Evolutionary conservation across 2,113 vertebrate species (phyloP).

Genomic region (Pyrgilauda ruficollis): DNA sequence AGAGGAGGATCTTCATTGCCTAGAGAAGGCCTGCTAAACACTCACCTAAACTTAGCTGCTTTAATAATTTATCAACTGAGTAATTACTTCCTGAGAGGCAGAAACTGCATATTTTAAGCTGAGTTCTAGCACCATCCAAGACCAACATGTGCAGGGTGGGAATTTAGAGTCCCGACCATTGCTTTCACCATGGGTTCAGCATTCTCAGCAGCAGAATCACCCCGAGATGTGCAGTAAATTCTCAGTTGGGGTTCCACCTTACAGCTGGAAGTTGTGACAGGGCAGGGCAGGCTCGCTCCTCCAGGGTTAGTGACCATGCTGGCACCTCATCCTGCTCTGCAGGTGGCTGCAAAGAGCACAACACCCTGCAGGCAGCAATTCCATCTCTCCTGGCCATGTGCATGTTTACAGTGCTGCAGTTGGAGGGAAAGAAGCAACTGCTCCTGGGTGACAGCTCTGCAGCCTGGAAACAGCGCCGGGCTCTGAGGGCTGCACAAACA

Average conservation of each 20-base stretch:
- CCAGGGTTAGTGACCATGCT: background rate
- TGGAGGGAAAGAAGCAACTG: background rate
- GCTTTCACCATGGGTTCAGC: background rate
- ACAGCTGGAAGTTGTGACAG: fast-evolving
- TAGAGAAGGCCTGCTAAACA: background rate
- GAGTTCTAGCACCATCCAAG: background rate
- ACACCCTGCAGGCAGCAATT: background rate
- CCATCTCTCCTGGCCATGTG: background rate
- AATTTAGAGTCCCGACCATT: background rate
- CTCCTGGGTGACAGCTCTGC: background rate
- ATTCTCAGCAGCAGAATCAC: background rate
- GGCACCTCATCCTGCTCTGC: background rate
- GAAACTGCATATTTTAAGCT: background rate
- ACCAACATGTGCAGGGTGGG: background rate
- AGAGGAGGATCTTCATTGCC: background rate
- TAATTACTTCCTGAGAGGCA: background rate
- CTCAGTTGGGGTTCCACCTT: background rate
- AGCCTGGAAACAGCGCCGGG: background rate
- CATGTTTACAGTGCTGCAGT: background rate
- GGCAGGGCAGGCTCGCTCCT: background rate
- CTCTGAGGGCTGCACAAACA: fast-evolving
- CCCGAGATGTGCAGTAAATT: background rate
- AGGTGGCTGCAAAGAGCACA: background rate
- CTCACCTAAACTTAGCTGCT: background rate
- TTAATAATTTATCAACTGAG: background rate